phyloP scores from a whole-genome alignment of 2,888 invertebrate genomes.

The Diarsia mendica region DNA sequence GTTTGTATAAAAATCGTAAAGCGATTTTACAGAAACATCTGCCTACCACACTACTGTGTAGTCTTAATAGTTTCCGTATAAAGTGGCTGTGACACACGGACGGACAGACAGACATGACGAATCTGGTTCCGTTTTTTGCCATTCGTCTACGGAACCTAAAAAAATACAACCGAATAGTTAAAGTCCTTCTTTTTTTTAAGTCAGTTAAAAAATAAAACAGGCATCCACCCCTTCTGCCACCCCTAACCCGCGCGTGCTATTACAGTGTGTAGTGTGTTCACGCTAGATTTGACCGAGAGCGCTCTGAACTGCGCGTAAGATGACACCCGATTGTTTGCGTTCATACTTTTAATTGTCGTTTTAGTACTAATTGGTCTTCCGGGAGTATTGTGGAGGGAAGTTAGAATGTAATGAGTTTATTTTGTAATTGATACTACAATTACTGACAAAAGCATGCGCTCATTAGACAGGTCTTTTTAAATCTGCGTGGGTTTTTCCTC shows the following conservation, averaged over 20 bases:
- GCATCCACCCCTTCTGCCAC: not conserved
- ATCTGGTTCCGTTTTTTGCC: too few relatives aligned
- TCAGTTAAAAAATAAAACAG: not conserved
- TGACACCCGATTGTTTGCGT: slow-evolving; percentile 31
- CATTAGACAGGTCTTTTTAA: not conserved
- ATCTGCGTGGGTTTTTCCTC: not conserved
- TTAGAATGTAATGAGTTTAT: not conserved
- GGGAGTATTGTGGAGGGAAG: not conserved
- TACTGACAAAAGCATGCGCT: not conserved
- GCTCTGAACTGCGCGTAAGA: slow-evolving; percentile 30
- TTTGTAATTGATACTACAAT: not conserved
- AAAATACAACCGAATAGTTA: too few relatives aligned
- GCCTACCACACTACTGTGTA: too few relatives aligned
- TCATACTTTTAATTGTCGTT: slow-evolving; percentile 53
- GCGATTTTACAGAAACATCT: too few relatives aligned
- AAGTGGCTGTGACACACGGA: too few relatives aligned
- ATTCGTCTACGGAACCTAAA: too few relatives aligned
- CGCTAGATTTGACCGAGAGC: slow-evolving; percentile 54
- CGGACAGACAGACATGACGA: too few relatives aligned
- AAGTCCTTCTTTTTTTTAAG: too few relatives aligned
- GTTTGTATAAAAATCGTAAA: too few relatives aligned
- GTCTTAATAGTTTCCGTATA: too few relatives aligned
- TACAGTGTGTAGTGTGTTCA: slow-evolving; percentile 47
- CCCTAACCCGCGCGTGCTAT: slow-evolving; percentile 29
- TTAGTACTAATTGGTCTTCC: slow-evolving; percentile 43